phyloP scores from a whole-genome alignment of 1,140 invertebrate species.

The fruit fly (Drosophila melanogaster) region DNA sequence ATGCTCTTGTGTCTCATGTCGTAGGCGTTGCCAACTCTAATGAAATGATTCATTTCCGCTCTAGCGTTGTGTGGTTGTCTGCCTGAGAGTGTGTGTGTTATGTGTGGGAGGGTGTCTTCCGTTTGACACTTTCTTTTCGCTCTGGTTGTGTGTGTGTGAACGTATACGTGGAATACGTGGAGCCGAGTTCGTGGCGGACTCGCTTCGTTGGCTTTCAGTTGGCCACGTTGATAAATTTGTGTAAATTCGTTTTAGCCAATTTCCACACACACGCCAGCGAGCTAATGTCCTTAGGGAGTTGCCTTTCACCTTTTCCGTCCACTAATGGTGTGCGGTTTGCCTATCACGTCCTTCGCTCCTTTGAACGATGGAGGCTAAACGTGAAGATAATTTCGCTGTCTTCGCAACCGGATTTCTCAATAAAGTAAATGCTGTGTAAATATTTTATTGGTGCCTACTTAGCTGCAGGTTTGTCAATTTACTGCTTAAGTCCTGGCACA shows the following conservation, averaged over 20 bases:
- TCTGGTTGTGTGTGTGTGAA: conserved; percentile 33
- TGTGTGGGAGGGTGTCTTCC: conserved; percentile 28
- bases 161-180: conserved; percentile 23
- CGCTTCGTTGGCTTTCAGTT: conserved; percentile 71
- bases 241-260: conserved; percentile 82
- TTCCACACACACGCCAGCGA: conserved; percentile 57
- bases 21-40: conserved; percentile 82
- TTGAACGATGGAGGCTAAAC: conserved; percentile 61
- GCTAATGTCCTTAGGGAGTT: conserved; percentile 71
- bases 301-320: conserved; percentile 34
- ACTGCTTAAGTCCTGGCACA: background rate
- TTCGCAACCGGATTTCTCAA: background rate
- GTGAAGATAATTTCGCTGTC: conserved; percentile 38
- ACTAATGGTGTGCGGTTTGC: conserved; percentile 37
- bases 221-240: conserved; percentile 80
- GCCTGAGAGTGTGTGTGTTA: conserved; percentile 3
- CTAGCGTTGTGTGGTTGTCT: conserved; percentile 19
- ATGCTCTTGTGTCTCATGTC: conserved; percentile 70
- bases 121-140: conserved; percentile 79
- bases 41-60: conserved; percentile 81
- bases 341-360: conserved; percentile 12
- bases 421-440: conserved; percentile 23
- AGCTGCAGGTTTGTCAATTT: conserved; percentile 13
- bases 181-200: conserved; percentile 43
- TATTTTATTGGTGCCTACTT: conserved; percentile 29